phyloP scores from a whole-genome alignment of 2,888 invertebrate species.

The Dasypolia templi region DNA sequence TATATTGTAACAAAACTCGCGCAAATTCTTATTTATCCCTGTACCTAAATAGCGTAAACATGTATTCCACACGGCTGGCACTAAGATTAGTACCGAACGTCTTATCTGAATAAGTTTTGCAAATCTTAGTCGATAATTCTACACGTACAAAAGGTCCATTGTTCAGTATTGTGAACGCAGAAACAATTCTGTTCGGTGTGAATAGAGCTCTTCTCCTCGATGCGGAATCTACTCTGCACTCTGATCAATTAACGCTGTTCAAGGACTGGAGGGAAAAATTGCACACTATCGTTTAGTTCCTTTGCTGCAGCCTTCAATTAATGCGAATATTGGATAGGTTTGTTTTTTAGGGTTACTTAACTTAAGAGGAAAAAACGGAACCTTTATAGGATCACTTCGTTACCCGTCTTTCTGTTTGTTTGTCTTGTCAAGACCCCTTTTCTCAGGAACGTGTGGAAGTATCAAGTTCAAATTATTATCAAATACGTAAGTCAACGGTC shows the following conservation, averaged over 20 bases:
- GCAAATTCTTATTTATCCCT: not conserved
- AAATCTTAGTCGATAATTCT: constrained; percentile 61
- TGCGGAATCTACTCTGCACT: constrained; percentile 47
- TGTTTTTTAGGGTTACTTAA: no score
- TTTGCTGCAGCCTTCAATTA: not conserved
- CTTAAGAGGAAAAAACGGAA: no score
- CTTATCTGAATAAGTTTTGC: constrained; percentile 59
- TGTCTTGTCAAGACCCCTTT: no score
- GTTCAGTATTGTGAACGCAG: constrained; percentile 61
- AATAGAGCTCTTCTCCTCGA: constrained; percentile 49
- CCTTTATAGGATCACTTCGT: no score
- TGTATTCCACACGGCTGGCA: constrained; percentile 17
- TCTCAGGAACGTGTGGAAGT: no score
- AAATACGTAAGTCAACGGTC: no score
- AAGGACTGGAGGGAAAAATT: constrained; percentile 15
- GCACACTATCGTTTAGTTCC: constrained; percentile 5
- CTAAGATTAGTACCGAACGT: constrained; percentile 33
- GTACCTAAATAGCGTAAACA: not conserved
- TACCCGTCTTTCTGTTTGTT: no score
- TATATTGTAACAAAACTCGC: not conserved
- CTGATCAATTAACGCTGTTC: constrained; percentile 59
- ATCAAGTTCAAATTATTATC: no score
- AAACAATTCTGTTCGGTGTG: constrained; percentile 63
- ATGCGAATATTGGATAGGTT: constrained; percentile 3
- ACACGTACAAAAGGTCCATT: constrained; percentile 57